phyloP scores from a whole-genome alignment of 2,888 invertebrate genomes.

The Drosophila anceps region DNA sequence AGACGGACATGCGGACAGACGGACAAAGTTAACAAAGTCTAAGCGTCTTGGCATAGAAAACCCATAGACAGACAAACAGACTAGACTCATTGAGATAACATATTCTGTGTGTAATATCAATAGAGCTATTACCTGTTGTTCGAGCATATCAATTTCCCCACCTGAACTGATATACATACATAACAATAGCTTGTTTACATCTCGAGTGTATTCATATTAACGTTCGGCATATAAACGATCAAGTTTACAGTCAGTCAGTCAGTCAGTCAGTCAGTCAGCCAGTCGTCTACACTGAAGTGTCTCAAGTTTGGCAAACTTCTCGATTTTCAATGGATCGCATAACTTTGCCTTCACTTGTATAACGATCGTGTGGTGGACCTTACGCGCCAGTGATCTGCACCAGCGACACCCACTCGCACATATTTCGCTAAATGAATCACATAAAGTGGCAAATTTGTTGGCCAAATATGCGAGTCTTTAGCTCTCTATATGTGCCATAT shows the following conservation, averaged over 20 bases:
- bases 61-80: not conserved
- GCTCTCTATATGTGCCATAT: slow-evolving; percentile 12
- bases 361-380: slow-evolving; percentile 19
- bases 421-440: slow-evolving; percentile 44
- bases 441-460: slow-evolving; percentile 53
- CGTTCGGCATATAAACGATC: slow-evolving; percentile 22
- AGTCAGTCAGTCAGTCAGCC: too few relatives aligned
- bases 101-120: not conserved
- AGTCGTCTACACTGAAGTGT: slow-evolving; percentile 7
- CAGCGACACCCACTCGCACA: slow-evolving; percentile 46
- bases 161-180: slow-evolving; percentile 18
- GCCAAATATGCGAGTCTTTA: slow-evolving; percentile 40
- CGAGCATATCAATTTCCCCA: slow-evolving; percentile 11
- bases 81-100: not conserved
- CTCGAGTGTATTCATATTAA: slow-evolving; percentile 4
- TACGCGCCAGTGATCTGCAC: slow-evolving; percentile 43
- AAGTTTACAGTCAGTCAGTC: not conserved
- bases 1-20: too few relatives aligned
- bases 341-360: slow-evolving; percentile 23
- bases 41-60: not conserved
- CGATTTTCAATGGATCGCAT: slow-evolving; percentile 11
- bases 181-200: slow-evolving; percentile 19
- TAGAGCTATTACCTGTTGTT: not conserved
- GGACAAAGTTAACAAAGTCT: too few relatives aligned
- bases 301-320: slow-evolving; percentile 31